Conservation (phyloP, 2,113 vertebrate species). For the Trematomus loennbergii region DNA sequence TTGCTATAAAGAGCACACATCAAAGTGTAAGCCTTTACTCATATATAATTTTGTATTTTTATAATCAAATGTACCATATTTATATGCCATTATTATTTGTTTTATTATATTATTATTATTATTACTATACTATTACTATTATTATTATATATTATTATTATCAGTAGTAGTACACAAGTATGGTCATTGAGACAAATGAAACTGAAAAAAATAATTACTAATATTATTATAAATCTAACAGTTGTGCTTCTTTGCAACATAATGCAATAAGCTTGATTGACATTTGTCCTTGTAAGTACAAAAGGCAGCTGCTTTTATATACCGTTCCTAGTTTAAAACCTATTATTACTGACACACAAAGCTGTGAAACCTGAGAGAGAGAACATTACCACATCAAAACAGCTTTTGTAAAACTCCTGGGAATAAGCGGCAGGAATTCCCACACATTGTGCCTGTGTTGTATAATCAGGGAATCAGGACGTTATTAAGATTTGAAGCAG, state of each 20-base stretch:
- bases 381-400: background rate
- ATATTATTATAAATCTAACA: background rate
- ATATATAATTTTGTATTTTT: background rate
- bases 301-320: background rate
- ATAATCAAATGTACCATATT: background rate
- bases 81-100: background rate
- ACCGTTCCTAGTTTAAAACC: background rate
- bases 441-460: conserved; percentile 8
- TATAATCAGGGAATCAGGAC: conserved; percentile 20
- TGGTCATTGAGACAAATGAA: background rate
- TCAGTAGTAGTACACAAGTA: background rate
- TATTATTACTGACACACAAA: background rate
- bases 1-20: too few relatives aligned
- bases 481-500: background rate
- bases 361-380: conserved; percentile 23
- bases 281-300: background rate
- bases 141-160: background rate
- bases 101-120: background rate
- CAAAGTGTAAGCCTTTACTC: too few relatives aligned
- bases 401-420: background rate
- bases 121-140: too few relatives aligned
- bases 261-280: background rate
- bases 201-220: too few relatives aligned
- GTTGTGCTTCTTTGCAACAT: too few relatives aligned
- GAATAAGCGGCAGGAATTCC: conserved; percentile 3